phyloP scores from a whole-genome alignment of 2,797 vertebrate genomes.

The Carcharodon carcharias region DNA sequence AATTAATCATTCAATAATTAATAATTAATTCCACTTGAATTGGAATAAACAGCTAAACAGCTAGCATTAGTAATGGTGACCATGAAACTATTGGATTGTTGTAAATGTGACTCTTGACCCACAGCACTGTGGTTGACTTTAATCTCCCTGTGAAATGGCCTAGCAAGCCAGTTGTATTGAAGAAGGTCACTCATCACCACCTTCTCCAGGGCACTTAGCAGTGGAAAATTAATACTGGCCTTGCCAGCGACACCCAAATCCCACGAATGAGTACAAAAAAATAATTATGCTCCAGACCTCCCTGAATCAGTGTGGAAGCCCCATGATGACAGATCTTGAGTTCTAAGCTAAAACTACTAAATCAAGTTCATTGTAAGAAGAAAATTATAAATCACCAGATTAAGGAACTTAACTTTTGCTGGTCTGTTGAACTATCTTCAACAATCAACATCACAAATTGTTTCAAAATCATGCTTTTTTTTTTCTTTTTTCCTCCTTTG shows the following conservation, averaged over 20 bases:
- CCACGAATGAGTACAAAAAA: too few relatives aligned
- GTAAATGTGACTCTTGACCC: not conserved
- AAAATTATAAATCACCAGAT: not conserved
- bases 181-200: too few relatives aligned
- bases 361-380: not conserved
- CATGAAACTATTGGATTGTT: not conserved
- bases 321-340: not conserved
- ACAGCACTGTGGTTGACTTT: not conserved
- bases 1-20: not conserved
- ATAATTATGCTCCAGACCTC: not conserved
- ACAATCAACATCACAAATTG: not conserved
- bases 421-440: not conserved
- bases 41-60: not conserved
- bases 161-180: not conserved
- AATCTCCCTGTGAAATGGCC: not conserved
- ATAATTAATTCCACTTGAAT: not conserved
- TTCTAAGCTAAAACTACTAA: not conserved
- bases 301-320: not conserved
- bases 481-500: not conserved
- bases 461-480: not conserved
- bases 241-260: too few relatives aligned
- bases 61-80: not conserved
- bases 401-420: not conserved
- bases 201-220: too few relatives aligned
- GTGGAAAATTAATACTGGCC: too few relatives aligned